Conservation (phyloP, 1,140 invertebrate genomes). For the Apis florea region DNA sequence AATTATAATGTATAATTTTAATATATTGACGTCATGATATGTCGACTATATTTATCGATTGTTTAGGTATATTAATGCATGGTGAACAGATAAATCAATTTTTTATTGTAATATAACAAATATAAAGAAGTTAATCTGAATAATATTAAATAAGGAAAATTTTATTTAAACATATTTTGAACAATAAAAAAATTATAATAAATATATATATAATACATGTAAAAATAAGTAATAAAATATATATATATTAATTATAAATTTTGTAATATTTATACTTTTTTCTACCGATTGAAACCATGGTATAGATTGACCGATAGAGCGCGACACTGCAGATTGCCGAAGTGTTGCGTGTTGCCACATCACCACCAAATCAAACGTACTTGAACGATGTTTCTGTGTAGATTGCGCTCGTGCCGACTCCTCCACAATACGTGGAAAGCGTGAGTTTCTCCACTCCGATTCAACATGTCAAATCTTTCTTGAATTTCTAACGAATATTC, state of each 20-base stretch:
- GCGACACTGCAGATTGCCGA: slow-evolving; percentile 61
- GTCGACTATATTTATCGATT: not conserved
- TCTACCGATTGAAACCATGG: slow-evolving; percentile 13
- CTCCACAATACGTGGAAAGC: slow-evolving; percentile 64
- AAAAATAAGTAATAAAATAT: not conserved
- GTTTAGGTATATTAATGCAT: not conserved
- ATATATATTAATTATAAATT: not conserved
- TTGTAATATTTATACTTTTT: slow-evolving; percentile 8
- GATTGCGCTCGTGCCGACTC: slow-evolving; percentile 70
- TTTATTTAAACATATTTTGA: not conserved
- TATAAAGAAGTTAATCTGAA: not conserved
- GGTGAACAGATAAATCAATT: not conserved
- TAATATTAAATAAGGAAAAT: not conserved
- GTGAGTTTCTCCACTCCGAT: slow-evolving; percentile 44
- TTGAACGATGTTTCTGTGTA: slow-evolving; percentile 70
- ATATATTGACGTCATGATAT: not conserved
- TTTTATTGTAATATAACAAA: not conserved
- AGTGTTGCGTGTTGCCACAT: slow-evolving; percentile 79
- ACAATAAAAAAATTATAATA: not conserved
- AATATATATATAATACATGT: too few species aligned
- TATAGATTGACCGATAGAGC: slow-evolving; percentile 54
- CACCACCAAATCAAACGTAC: slow-evolving; percentile 72
- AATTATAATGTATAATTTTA: not conserved
- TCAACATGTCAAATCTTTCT: slow-evolving; percentile 69
- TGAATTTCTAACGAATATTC: slow-evolving; percentile 53